Evolutionary conservation across 2,888 invertebrate species (phyloP), one percentile per base, ranked within the genome.

Genomic region (Rhamnusium bicolor): DNA sequence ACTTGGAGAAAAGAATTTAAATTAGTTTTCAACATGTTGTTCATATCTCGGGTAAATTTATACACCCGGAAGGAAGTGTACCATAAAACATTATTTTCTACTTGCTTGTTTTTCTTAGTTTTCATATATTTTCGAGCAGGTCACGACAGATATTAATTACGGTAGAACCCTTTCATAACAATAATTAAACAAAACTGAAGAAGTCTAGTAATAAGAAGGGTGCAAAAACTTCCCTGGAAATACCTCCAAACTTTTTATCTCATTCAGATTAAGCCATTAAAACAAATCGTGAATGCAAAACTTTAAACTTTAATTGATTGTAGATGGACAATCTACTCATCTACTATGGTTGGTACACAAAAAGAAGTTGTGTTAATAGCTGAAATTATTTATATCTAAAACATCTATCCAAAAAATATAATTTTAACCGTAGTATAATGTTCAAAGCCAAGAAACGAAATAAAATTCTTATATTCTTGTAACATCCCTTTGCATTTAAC

Each of bases 141-240:
- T 24, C 58, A 24, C 18, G 58, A 19, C 58, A 58, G 58, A 58
- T 58, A 58, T 58, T 58, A 58, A 58, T 58, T 58, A 58, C 19
- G 32, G 58, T 40, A n/a, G 32, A 10, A 16, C 18, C 32, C 18
- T 58, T 27, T 56, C 27, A 24, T 27, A 27, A 32, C 18, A 32
- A 32, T 58, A 32, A 58, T 58, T 58, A 58, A 58, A 58, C 58
- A 58, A 58, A 58, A 29, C 58, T 29, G 58, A 32, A 32, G 18
- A 19, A 58, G 58, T 32, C 54, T 27, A 16, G 21, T 16, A 24
- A 27, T 27, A 56, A 56, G 54, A 56, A 56, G 14, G n/a, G 27
- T n/a, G 27, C 16, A 58, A 58, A 19, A 58, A 58, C 32, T 58
- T 32, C 16, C 19, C 19, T 32, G 2, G 58, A 32, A 58, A 18